Conservation (phyloP, 2,797 vertebrate species). For the Channallabes apus region DNA sequence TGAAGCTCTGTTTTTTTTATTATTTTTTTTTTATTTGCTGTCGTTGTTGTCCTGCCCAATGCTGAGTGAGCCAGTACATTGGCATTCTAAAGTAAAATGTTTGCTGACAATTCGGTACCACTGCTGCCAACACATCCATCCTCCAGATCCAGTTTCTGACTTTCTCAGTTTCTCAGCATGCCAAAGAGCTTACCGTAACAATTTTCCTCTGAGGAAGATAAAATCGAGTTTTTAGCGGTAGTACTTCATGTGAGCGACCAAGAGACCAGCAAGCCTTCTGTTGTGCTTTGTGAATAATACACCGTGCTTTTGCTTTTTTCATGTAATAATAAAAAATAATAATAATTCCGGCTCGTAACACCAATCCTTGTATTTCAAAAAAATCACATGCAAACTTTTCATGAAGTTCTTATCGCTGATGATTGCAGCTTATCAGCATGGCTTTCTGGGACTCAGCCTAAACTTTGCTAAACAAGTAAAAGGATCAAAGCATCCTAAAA, state of each 20-base stretch:
- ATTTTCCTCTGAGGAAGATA: constrained; percentile 2
- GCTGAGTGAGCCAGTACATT: constrained; percentile 60
- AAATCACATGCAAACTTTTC: neutral
- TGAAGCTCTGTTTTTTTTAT: neutral
- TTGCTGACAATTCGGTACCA: constrained; percentile 1
- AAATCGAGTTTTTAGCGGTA: neutral
- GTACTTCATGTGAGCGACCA: neutral
- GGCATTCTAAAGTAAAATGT: constrained; percentile 54
- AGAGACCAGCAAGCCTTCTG: neutral
- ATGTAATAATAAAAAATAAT: neutral
- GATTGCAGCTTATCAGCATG: constrained; percentile 5
- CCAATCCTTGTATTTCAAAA: neutral
- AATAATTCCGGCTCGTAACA: neutral
- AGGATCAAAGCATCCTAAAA: no score
- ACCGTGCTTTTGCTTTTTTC: neutral
- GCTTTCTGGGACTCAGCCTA: constrained; percentile 23
- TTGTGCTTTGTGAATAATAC: neutral
- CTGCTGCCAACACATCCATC: neutral
- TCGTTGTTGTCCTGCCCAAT: constrained; percentile 10
- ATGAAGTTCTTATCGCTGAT: neutral
- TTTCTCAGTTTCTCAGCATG: constrained; percentile 39
- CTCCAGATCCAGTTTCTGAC: neutral
- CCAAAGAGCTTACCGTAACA: constrained; percentile 22
- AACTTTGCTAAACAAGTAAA: no score
- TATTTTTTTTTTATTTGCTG: constrained; percentile 42